phyloP scores from a whole-genome alignment of 2,888 invertebrate genomes.

The Cremastobaeus sp. region DNA sequence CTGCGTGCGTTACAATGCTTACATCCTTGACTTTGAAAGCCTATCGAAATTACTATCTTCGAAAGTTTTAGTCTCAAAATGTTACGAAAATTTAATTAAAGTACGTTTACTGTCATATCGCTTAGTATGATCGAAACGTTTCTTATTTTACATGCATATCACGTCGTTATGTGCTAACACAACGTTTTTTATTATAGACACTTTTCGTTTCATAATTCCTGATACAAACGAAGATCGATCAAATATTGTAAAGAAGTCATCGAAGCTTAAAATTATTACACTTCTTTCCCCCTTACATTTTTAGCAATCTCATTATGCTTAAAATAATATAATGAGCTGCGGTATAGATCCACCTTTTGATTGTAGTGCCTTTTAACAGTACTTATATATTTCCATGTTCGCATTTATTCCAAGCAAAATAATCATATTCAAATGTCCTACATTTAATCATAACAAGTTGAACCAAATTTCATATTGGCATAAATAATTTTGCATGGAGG shows the following conservation, averaged over 20 bases:
- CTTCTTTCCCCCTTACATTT: background rate
- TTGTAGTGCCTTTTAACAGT: conserved; percentile 49
- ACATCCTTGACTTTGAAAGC: conserved; percentile 51
- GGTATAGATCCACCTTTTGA: conserved; percentile 25
- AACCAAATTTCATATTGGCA: too few relatives aligned
- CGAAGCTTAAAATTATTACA: background rate
- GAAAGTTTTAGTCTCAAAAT: conserved; percentile 24
- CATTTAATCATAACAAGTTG: background rate
- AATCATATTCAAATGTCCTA: background rate
- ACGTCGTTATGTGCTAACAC: conserved; percentile 36
- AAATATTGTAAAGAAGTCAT: background rate
- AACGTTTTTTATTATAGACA: conserved; percentile 25
- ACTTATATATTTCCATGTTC: conserved; percentile 20
- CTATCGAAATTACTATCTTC: conserved; percentile 46
- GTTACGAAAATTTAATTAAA: conserved; percentile 34
- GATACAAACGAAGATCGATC: background rate
- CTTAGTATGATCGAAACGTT: conserved; percentile 14
- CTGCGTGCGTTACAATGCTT: conserved; percentile 50
- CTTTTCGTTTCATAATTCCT: conserved; percentile 1
- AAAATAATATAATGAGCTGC: conserved; percentile 26
- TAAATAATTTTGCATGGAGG: too few relatives aligned
- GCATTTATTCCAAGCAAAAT: conserved; percentile 3
- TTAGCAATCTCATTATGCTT: conserved; percentile 7
- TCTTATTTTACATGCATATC: conserved; percentile 32
- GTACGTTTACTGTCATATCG: conserved; percentile 21